Evolutionary conservation across 2,797 vertebrate genomes (phyloP).

Genomic region (Enteromius mattozi): DNA sequence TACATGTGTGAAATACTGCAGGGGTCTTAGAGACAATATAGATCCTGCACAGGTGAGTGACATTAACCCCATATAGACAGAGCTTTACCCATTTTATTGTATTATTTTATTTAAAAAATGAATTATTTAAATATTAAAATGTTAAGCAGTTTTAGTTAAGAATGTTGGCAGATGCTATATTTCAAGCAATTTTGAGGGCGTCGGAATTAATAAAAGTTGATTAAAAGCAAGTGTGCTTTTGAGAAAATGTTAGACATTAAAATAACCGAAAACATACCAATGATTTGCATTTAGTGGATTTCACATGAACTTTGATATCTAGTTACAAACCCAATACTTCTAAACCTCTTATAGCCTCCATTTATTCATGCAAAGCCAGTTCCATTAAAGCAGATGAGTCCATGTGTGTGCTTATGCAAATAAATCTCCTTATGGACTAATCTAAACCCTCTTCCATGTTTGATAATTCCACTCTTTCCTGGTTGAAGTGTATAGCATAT

Average conservation of each 20-base stretch:
- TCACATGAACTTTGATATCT: slow-evolving; percentile 21
- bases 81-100: too few relatives aligned
- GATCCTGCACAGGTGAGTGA: neutral
- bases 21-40: neutral
- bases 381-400: neutral
- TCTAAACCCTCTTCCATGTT: slow-evolving; percentile 63
- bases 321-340: neutral
- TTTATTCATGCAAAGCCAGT: slow-evolving; percentile 32
- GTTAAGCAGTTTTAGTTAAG: neutral
- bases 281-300: slow-evolving; percentile 14
- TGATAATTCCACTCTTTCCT: slow-evolving; percentile 64
- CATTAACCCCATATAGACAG: neutral
- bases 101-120: neutral
- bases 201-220: neutral
- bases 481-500: slow-evolving; percentile 60
- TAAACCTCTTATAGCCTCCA: neutral
- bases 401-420: slow-evolving; percentile 64
- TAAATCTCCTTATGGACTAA: slow-evolving; percentile 74
- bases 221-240: slow-evolving; percentile 7
- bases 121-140: neutral
- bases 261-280: neutral
- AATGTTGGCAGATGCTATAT: slow-evolving; percentile 18
- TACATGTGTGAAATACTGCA: slow-evolving; percentile 21
- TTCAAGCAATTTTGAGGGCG: neutral
- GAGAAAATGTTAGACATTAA: neutral